phyloP scores from a whole-genome alignment of 2,888 invertebrate genomes.

The Cryptocephalus moraei region DNA sequence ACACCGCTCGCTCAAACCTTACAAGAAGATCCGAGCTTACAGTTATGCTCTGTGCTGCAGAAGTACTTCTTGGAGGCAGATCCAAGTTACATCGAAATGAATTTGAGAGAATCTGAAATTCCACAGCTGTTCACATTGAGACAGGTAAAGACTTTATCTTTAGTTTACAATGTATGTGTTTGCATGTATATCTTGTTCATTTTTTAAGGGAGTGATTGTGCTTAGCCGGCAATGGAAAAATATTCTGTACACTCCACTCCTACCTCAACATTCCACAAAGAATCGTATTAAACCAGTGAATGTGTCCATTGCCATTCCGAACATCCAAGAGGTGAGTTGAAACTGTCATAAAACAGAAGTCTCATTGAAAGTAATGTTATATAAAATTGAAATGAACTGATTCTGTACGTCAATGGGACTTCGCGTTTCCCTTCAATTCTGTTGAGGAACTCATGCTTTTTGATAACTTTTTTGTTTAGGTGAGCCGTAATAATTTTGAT shows the following conservation, averaged over 20 bases:
- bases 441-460: too few relatives aligned
- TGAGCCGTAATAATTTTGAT: constrained; percentile 22
- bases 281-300: constrained; percentile 75
- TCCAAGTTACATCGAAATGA: constrained; percentile 67
- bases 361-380: too few relatives aligned
- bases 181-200: neutral
- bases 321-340: constrained; percentile 61
- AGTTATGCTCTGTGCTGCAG: constrained; percentile 80
- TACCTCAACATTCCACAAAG: constrained; percentile 76
- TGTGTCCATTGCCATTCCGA: constrained; percentile 80
- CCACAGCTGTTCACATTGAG: constrained; percentile 81
- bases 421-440: too few relatives aligned
- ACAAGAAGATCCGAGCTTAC: constrained; percentile 92
- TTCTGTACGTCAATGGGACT: too few relatives aligned
- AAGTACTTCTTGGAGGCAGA: constrained; percentile 73
- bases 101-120: constrained; percentile 71
- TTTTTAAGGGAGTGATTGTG: constrained; percentile 78
- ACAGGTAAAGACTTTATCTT: constrained; percentile 47
- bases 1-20: constrained; percentile 82
- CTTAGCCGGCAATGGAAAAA: constrained; percentile 96
- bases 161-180: neutral
- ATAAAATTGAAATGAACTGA: too few relatives aligned
- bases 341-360: too few relatives aligned
- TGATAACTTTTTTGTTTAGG: constrained; percentile 20
- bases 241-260: constrained; percentile 82